Evolutionary conservation across 2,113 vertebrate genomes (phyloP), one percentile per base, ranked within the genome.

Genomic region (Petromus typicus): DNA sequence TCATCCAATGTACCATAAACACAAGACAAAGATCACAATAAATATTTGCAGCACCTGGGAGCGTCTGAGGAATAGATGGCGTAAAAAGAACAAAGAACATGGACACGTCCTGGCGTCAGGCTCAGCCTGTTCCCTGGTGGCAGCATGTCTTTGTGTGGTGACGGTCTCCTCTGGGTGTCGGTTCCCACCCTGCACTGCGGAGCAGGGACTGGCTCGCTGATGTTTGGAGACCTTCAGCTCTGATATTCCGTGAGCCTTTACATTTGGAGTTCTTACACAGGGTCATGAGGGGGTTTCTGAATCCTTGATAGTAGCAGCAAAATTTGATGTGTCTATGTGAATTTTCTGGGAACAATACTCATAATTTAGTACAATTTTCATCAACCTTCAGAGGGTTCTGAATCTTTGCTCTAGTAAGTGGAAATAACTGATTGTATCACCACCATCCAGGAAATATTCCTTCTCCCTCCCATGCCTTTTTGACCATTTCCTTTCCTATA

Each of bases 11-110:
- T 43, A 86, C 56, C 88, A 11, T 86, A 81, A 92, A 87, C 86
- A 86, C 25, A 90, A 90, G 80, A 91, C 48, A 83, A 92, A 76
- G 82, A 73, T 89, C 61, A 90, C 85, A 88, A 79, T 66, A 90
- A 95, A 88, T 88, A 78, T 86, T 88, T 63, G 61, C 27, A 76
- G 78, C 22, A 56, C 43, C 40, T 54, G 63, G 30, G 64, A 73
- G 57, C 32, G 40, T 43, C 3, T 0, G 56, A 63, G 37, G 45
- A 22, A 14, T 43, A 14, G 51, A 37, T 51, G 34, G 51, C 5
- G 2, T 34, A 17, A 45, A 5, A 20, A 71, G 18, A 2, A 3
- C 17, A 27, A 84, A 37, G 56, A 59, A 25, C 1, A 22, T 45
- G 32, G 4, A 45, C 5, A 16, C 13, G 30, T 66, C 34, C 57